Percentiles rank a stretch among this genome's conserved stretches.
phyloP scores from a whole-genome alignment of 2,113 vertebrate genomes.

The Thunnus thynnus region DNA sequence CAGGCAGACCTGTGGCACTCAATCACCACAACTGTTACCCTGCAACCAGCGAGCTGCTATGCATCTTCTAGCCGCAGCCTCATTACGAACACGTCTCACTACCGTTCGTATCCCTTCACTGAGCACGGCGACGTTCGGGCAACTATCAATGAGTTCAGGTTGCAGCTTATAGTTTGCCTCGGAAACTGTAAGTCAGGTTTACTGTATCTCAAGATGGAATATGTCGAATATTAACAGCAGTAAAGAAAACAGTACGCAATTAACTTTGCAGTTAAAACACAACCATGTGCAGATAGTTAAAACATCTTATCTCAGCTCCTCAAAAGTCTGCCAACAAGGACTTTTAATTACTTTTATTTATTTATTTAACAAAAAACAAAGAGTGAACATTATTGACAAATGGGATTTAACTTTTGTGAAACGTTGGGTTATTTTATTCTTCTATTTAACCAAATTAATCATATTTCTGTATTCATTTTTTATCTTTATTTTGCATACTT shows the following conservation, averaged over 20 bases:
- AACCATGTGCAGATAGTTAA: background rate
- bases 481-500: no score
- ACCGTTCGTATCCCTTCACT: background rate
- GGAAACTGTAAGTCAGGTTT: background rate
- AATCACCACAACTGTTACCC: constrained; percentile 43
- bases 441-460: background rate
- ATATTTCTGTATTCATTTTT: background rate
- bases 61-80: constrained; percentile 21
- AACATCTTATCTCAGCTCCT: background rate
- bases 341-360: background rate
- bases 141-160: background rate
- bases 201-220: background rate
- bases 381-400: no score
- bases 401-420: background rate
- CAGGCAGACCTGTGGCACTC: constrained; percentile 53
- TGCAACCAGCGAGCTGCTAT: constrained; percentile 17
- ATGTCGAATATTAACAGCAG: constrained; percentile 18
- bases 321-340: background rate
- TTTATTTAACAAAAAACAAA: no score
- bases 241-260: constrained; percentile 2
- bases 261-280: constrained; percentile 2
- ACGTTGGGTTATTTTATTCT: background rate
- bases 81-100: constrained; percentile 26
- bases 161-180: background rate
- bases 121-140: background rate